Conservation (phyloP, 92 coral and sea anemone genomes). For the Isaurus tuberculatus region DNA sequence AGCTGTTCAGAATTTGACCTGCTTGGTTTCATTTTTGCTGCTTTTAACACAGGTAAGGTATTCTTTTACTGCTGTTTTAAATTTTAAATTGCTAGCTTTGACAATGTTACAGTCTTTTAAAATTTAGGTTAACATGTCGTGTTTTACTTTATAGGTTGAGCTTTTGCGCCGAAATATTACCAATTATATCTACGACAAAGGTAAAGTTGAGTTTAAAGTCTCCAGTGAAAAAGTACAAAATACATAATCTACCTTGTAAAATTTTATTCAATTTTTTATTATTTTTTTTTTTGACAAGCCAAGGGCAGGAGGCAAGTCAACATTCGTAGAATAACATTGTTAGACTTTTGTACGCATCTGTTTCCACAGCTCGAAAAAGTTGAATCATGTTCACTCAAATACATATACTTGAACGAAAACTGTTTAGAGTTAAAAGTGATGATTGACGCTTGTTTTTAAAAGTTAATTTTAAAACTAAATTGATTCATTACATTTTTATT, state of each 20-base stretch:
- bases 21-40: background rate
- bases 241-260: background rate
- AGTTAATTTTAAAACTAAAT: too few relatives aligned
- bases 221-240: background rate
- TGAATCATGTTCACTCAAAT: background rate
- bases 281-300: background rate
- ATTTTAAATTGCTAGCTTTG: background rate
- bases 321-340: background rate
- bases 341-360: background rate
- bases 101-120: background rate
- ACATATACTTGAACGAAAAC: background rate
- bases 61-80: background rate
- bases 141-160: background rate
- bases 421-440: background rate
- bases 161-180: background rate
- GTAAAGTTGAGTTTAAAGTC: background rate
- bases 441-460: background rate
- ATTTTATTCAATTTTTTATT: background rate
- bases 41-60: background rate
- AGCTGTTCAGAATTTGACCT: background rate
- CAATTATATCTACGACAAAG: background rate
- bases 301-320: background rate
- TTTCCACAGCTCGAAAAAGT: background rate
- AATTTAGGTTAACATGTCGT: background rate
- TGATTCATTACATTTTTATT: background rate